Conservation (phyloP, 2,888 invertebrate species). For the Tiliacea aurago region DNA sequence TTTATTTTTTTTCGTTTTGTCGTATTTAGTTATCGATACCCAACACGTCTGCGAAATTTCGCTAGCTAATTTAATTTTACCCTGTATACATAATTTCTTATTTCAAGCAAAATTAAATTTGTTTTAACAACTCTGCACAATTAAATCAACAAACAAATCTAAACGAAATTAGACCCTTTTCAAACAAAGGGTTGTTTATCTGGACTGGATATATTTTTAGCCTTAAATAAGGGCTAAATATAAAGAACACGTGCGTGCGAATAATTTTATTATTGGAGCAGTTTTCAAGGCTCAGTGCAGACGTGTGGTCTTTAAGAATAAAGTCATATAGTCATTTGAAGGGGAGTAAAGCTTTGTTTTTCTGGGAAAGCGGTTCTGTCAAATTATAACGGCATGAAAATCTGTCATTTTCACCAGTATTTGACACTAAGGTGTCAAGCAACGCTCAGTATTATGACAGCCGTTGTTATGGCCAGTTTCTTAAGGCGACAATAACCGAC, state of each 20-base stretch:
- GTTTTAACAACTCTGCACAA: background rate
- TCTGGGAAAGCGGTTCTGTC: background rate
- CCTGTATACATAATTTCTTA: background rate
- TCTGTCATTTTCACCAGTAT: background rate
- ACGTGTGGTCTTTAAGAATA: constrained; percentile 40
- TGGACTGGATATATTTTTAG: constrained; percentile 27
- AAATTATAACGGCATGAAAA: background rate
- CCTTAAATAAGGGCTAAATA: constrained; percentile 19
- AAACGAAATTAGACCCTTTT: constrained; percentile 25
- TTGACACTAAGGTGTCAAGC: background rate
- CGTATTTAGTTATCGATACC: no score
- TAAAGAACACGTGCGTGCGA: constrained; percentile 47
- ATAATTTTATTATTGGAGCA: constrained; percentile 30
- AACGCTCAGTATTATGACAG: background rate
- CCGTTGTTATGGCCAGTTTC: background rate
- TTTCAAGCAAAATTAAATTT: background rate
- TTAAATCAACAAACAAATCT: background rate
- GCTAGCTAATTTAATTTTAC: no score
- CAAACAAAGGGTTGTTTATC: constrained; percentile 25
- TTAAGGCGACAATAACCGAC: no score
- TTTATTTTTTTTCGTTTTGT: no score
- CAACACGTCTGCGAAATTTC: no score
- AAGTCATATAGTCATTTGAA: background rate
- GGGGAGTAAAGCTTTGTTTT: background rate
- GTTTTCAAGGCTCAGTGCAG: constrained; percentile 25